phyloP scores from a whole-genome alignment of 2,888 invertebrate species.

The Lacanobia wlatinum region DNA sequence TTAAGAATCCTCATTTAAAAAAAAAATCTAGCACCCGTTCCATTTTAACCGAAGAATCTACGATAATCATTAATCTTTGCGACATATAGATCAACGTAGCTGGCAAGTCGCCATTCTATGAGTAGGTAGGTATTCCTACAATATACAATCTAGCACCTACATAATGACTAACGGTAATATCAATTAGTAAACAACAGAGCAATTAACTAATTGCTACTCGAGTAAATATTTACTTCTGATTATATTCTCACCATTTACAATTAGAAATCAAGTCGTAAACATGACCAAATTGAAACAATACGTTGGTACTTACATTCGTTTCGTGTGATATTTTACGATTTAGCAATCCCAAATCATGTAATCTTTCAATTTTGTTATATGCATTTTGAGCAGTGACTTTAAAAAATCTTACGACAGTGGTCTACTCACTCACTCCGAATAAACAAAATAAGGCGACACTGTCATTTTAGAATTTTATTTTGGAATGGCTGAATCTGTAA shows the following conservation, averaged over 20 bases:
- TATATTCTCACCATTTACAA: conserved; percentile 30
- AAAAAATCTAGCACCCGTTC: too few species aligned
- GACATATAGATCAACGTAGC: too few species aligned
- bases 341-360: not conserved
- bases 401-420: not conserved
- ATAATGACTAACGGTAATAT: conserved; percentile 34
- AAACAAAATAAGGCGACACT: conserved; percentile 1
- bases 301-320: not conserved
- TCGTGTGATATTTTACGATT: conserved; percentile 29
- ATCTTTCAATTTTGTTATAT: conserved; percentile 7
- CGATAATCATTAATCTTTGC: not conserved
- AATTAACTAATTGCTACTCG: conserved; percentile 39
- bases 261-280: conserved; percentile 30
- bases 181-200: conserved; percentile 40
- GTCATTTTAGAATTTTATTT: not conserved
- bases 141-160: conserved; percentile 15
- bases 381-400: not conserved
- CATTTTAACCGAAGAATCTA: not conserved
- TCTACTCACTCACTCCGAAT: not conserved
- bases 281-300: conserved; percentile 26
- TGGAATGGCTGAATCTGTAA: not conserved
- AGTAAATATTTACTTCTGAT: conserved; percentile 46
- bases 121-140: not conserved
- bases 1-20: too few species aligned
- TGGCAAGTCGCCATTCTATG: not conserved